Evolutionary conservation across 1,140 invertebrate genomes (phyloP).

Genomic region (Neuroterus valhalla): DNA sequence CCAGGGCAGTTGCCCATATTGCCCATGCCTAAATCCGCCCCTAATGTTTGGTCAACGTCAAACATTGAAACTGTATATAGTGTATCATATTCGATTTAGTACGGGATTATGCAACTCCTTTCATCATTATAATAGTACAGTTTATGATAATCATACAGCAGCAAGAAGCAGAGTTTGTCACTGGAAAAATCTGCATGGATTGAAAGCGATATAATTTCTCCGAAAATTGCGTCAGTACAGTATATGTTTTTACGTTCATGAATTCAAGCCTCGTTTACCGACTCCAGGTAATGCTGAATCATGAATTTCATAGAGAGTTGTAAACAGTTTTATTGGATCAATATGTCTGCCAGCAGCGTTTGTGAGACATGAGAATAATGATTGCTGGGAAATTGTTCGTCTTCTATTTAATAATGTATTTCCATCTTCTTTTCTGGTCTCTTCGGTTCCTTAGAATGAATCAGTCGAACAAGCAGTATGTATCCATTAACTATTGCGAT

Average conservation of each 20-base stretch:
- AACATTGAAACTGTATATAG: too few species aligned
- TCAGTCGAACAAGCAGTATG: not conserved
- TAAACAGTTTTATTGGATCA: not conserved
- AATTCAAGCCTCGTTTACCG: not conserved
- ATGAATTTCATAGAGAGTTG: not conserved
- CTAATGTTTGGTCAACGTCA: too few species aligned
- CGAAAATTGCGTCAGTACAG: too few species aligned
- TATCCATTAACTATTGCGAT: not conserved
- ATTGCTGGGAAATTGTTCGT: not conserved
- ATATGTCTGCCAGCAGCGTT: not conserved
- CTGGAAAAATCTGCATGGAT: not conserved
- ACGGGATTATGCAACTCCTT: too few species aligned
- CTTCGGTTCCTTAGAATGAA: not conserved
- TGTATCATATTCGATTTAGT: too few species aligned
- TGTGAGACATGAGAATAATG: not conserved
- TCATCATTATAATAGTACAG: too few species aligned
- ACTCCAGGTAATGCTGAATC: not conserved
- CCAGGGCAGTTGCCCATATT: too few species aligned
- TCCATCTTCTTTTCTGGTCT: not conserved
- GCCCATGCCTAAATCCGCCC: too few species aligned
- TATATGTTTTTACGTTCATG: slow-evolving; percentile 3
- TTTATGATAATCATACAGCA: not conserved
- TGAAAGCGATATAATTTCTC: not conserved
- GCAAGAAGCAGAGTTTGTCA: not conserved
- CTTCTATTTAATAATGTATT: not conserved